Base-by-base conservation (phyloP, 2,888 invertebrate genomes). In the Melanostoma scalare region DNA sequence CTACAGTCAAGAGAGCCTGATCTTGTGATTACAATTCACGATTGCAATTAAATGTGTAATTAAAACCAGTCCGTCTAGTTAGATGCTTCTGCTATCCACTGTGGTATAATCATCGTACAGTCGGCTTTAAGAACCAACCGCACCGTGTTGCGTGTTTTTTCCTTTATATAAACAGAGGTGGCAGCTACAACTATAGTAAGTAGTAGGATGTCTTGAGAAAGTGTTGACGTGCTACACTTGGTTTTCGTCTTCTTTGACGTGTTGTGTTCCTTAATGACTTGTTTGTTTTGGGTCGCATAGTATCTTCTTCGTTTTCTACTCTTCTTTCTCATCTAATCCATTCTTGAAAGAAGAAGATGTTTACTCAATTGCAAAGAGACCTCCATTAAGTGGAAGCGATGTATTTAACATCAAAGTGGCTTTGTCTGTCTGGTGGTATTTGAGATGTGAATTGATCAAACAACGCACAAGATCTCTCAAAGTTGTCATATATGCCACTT, bases 31-130 rank as follows among this genome's bases (percentile, higher is more conserved):
- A 77, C 61, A 67, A 77, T 81, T 65, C 72, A 50, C 20, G 81
- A 77, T 77, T 63, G 72, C 77, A 73, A 77, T 81, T 81, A 81
- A 81, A 77, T 77, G 77, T 77, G 77, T 82, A 77, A 82, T 82
- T 82, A 82, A 77, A 82, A 77, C 82, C 82, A 82, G 82, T 82
- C 38, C 77, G 63, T 63, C 77, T 73, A 63, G 77, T 73, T 73
- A 58, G 77, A 60, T 72, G 71, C 53, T 65, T 52, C 69, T 42
- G 46, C 40, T 50, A 20, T 20, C 20, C 20, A 20, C 20, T 20
- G 20, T 20, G n/a, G n/a, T 10, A 8, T 9, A 2, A 6, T n/a
- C n/a, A n/a, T n/a, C n/a, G n/a, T n/a, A n/a, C 31, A 65, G 53
- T 20, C 20, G 35, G 6, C 55, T 56, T 56, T 58, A 9, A 42